These are phyloP conservation scores for Verasper variegatus DNA, from an alignment of 2,113 vertebrate genomes.

Conservation along the genomic window DNA sequence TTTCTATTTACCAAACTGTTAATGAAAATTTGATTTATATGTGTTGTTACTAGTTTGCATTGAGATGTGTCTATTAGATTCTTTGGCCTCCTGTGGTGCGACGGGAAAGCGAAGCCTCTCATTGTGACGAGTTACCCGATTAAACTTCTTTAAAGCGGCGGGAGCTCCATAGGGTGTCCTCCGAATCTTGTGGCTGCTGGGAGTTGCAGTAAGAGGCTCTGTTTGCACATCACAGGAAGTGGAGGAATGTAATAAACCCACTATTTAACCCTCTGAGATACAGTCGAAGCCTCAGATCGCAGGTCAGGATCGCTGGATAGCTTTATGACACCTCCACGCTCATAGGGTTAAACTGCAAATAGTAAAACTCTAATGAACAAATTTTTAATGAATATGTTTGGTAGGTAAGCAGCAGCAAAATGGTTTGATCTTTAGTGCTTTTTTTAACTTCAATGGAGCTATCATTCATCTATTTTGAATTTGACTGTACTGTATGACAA, in stretches of 20 bases:
- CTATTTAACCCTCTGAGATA: conserved; percentile 84
- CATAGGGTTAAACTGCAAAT: conserved; percentile 85
- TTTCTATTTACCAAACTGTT: conserved; percentile 85
- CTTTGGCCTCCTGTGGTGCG: conserved; percentile 79
- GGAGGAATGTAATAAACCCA: conserved; percentile 81
- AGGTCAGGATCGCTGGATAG: conserved; percentile 26
- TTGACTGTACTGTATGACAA: conserved; percentile 83
- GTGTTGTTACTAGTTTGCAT: conserved; percentile 86
- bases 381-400: conserved; percentile 85
- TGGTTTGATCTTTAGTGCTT: conserved; percentile 82
- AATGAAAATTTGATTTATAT: conserved; percentile 87
- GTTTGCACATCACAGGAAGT: conserved; percentile 78
- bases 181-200: conserved; percentile 54
- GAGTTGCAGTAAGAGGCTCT: conserved; percentile 60
- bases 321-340: conserved; percentile 47
- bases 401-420: conserved; percentile 92
- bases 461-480: conserved; percentile 77
- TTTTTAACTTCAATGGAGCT: conserved; percentile 62
- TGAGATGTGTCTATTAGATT: conserved; percentile 78
- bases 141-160: conserved; percentile 44
- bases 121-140: conserved; percentile 67
- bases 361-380: conserved; percentile 86
- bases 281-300: conserved; percentile 15
- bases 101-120: conserved; percentile 69
- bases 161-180: conserved; percentile 41